These are phyloP conservation scores for Gopherus flavomarginatus DNA, from an alignment of 2,113 vertebrate species.

Conservation along the genomic window DNA sequence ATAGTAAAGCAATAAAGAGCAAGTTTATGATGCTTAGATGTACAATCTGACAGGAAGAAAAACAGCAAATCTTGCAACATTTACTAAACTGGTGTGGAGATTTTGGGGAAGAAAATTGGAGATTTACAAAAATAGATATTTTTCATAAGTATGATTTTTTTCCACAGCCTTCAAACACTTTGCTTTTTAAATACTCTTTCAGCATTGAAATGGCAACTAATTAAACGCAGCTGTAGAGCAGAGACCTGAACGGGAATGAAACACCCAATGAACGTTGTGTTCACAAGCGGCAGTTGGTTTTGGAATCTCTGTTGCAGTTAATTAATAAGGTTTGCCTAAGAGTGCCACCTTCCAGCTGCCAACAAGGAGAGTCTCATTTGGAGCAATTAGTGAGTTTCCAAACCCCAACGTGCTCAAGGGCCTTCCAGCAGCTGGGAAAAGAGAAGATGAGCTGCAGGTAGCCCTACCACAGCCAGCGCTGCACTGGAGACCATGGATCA, in stretches of 20 bases:
- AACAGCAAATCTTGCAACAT: constrained; percentile 66
- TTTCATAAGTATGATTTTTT: constrained; percentile 14
- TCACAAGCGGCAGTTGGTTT: neutral
- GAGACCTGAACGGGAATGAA: neutral
- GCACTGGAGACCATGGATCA: neutral
- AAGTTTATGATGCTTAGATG: constrained; percentile 76
- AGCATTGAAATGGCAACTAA: neutral
- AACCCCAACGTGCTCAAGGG: neutral
- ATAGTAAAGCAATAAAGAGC: constrained; percentile 77
- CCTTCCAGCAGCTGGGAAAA: neutral
- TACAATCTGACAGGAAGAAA: constrained; percentile 67
- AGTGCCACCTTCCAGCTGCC: neutral
- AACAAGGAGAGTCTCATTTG: neutral
- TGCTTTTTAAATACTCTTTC: neutral
- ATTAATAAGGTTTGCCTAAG: neutral
- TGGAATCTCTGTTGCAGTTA: neutral
- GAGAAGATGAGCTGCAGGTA: neutral
- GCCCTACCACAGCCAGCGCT: neutral
- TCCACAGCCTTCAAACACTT: neutral
- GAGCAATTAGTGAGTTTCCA: neutral
- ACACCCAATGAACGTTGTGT: neutral
- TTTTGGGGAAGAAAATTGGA: constrained; percentile 46
- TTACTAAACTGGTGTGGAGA: constrained; percentile 67
- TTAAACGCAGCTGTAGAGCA: accelerated
- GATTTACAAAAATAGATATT: constrained; percentile 40